Evolutionary conservation across 2,797 vertebrate genomes (phyloP), one percentile per base, ranked within the genome.

Genomic region (Calcarius lapponicus): DNA sequence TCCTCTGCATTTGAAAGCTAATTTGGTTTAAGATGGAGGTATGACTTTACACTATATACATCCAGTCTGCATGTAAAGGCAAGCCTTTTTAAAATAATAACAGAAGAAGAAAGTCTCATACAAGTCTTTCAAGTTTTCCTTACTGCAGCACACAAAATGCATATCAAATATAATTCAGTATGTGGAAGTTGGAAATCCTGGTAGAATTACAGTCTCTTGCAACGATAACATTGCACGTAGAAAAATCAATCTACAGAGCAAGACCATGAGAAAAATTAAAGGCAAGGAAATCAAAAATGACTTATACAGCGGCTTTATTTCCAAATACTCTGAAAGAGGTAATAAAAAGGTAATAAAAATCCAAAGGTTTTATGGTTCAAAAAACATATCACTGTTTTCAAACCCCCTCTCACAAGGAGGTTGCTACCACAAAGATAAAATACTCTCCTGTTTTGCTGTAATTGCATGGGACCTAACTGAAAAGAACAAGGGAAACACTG

Each of bases 81-180:
- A 75, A 88, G 86, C 5, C 40, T 86, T 88, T 84, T 58, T 7
- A 83, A 94, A 90, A 90, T 75, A 92, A 86, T 76, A 94, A 66
- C 7, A 58, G 50, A 85, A 67, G 6, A 31, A 65, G 18, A 70
- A 84, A 43, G 56, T 20, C 11, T 74, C 69, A 54, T 31, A 60
- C 0, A 4, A 81, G 58, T 51, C 64, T 93, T 90, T 86, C 62
- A 92, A 62, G 56, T 81, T 88, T 84, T 90, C 28, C 65, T 66
- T 48, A 54, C 22, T 13, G 29, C n/a, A 67, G 42, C 58, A 79
- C 36, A 75, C 32, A 90, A 92, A 92, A 87, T 14, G 22, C 10
- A 2, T 29, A 61, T 40, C 42, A 62, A 86, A 50, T 69, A 80
- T 21, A 72, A 74, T 38, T 75, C 31, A 51, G 19, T 26, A 45